These are phyloP conservation scores for Theonella swinhoei DNA, from an alignment of 37 sponge, comb jelly and placozoan species.

Conservation along the genomic window DNA sequence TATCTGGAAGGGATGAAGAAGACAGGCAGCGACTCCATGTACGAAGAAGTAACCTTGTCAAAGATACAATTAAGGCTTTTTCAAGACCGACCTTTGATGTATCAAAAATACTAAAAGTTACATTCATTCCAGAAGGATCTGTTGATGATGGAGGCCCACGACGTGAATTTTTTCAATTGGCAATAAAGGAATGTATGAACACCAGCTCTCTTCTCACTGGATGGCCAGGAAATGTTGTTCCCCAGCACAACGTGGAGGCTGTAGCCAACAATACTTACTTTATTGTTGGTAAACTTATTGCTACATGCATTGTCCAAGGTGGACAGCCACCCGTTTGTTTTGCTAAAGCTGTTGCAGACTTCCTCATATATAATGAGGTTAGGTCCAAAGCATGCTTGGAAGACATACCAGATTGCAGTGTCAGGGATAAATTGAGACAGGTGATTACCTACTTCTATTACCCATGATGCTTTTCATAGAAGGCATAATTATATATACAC, in stretches of 20 bases:
- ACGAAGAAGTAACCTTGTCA: constrained; percentile 16
- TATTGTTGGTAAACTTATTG: constrained; percentile 32
- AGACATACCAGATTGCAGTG: constrained; percentile 8
- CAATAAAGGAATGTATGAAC: constrained; percentile 4
- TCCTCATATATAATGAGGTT: constrained; percentile 3
- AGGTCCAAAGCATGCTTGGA: neutral
- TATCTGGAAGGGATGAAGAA: constrained; percentile 19
- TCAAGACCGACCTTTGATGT: constrained; percentile 28
- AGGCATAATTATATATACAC: too few relatives aligned
- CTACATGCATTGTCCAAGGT: constrained; percentile 35
- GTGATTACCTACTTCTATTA: neutral
- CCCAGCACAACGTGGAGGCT: constrained; percentile 28
- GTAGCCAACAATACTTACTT: constrained; percentile 26
- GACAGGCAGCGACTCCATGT: constrained; percentile 24
- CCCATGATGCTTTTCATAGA: too few relatives aligned
- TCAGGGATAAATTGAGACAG: neutral
- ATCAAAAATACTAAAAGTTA: constrained; percentile 10
- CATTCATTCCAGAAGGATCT: constrained; percentile 34
- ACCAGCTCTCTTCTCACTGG: neutral
- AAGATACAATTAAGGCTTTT: constrained; percentile 31
- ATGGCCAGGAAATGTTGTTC: constrained; percentile 33
- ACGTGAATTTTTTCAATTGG: constrained; percentile 36
- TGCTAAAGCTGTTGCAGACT: constrained; percentile 35
- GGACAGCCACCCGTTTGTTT: constrained; percentile 42
- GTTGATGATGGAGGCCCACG: constrained; percentile 55